Base-by-base conservation (phyloP, 2,797 vertebrate species). In the Enteromius trimaculatus region DNA sequence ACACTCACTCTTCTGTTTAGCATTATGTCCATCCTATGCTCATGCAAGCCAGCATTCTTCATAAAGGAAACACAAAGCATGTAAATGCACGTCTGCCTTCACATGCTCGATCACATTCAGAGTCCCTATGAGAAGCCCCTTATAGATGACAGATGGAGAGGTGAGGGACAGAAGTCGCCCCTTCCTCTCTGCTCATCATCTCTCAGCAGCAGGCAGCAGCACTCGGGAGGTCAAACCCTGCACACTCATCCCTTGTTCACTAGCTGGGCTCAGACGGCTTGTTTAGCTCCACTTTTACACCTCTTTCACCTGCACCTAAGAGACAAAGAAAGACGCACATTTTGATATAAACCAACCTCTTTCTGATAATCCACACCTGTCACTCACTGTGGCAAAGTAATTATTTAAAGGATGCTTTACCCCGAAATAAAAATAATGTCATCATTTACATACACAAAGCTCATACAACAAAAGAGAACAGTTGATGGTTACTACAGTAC, bases 271-370 rank as follows among this genome's bases (percentile, higher is more conserved):
- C 77, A 14, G 83, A 87, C 1, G 77, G 72, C 78, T 53, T 81
- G 78, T 84, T 86, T 51, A 79, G 37, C 21, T 87, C 86, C 69
- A 87, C 79, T 55, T 79, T 87, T n/a, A 86, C 77, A 89, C 96
- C 96, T 92, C 97, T 98, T 92, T 98, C 97, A 92, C 96, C 96
- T 93, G 93, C 60, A 89, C 93, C 94, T 85, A 89, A 23, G 82
- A 82, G 79, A 51, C n/a, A 60, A 7, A 80, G 11, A 69, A 21
- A 49, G 3, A 62, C 58, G 21, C 3, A 55, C 3, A 53, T 21
- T 49, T 51, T 53, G 19, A 53, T n/a, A 3, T 53, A 21, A 53
- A 53, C 51, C 21, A n/a, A 6, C 0, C 47, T 26, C 23, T 10
- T 23, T 29, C 39, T 10, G 23, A 71, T 44, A 29, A 29, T 49